Base-by-base conservation (phyloP, 2,113 vertebrate species). In the Lethenteron camtschaticum region DNA sequence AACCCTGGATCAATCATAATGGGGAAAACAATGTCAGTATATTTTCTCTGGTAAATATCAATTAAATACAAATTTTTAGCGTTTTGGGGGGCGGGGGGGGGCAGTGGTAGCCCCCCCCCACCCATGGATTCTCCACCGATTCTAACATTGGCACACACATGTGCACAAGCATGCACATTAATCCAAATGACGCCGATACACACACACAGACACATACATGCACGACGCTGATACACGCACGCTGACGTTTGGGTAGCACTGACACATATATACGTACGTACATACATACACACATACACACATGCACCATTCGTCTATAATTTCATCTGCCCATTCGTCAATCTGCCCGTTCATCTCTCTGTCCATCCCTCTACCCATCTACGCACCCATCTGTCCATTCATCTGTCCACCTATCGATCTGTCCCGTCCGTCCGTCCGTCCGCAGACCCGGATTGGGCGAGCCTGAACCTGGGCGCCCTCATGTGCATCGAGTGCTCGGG, bases 401-500 rank as follows among this genome's bases (percentile, higher is more conserved):
- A 41, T 41, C 41, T 41, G 41, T 41, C 41, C 41, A 41, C 3
- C 41, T 41, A 41, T 41, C 41, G 41, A 41, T 41, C 41, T 41
- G 41, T 41, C 41, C 41, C 24, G 24, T 41, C 24, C 41, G 41
- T 70, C 9, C 8, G 55, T 58, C 41, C 41, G 8, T 14, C 56
- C 57, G 14, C 9, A 95, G 92, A 87, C 76, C 92, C 92, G 14
- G 90, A 88, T 8, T 95, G 90, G 90, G 92, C 90, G 75, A 95
- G 90, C 57, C 79, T 96, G 71, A 97, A 97, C 77, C 79, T 96
- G 73, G 92, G 92, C 0, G 87, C 92, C 0, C 77, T 97, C 75
- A 95, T 97, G 81, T 96, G 92, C 77, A 95, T 95, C 59, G 90
- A 95, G 79, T 95, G 92, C 75, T 95, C 92, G 0, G 90, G 55